phyloP scores from a whole-genome alignment of 2,888 invertebrate species.

The Abscondita cerata region DNA sequence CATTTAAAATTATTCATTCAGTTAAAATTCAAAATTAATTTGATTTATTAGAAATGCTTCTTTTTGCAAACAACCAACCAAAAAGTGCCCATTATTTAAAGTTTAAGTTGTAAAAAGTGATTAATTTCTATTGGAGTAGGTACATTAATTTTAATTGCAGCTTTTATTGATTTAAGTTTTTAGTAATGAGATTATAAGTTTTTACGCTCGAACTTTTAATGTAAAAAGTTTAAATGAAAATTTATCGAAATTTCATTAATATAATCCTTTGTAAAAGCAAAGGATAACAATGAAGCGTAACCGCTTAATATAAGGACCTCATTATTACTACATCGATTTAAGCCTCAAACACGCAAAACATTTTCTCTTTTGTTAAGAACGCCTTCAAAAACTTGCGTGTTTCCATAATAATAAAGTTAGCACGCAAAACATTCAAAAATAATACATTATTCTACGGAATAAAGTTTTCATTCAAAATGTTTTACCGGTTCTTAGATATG shows the following conservation, averaged over 20 bases:
- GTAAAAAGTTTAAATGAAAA: conserved; percentile 34
- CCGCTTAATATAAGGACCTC: conserved; percentile 24
- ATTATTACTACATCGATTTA: conserved; percentile 20
- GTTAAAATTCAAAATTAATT: too few species aligned
- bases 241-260: conserved; percentile 35
- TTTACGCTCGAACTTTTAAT: conserved; percentile 30
- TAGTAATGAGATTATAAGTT: conserved; percentile 34
- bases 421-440: conserved; percentile 5
- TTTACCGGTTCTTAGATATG: background rate
- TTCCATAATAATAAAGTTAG: background rate
- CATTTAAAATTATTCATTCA: too few species aligned
- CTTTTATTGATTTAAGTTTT: conserved; percentile 22
- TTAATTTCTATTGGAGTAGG: conserved; percentile 5
- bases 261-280: conserved; percentile 32
- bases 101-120: background rate
- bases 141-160: conserved; percentile 24
- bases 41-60: too few species aligned
- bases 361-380: conserved; percentile 5
- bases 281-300: conserved; percentile 32
- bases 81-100: too few species aligned
- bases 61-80: too few species aligned
- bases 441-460: background rate
- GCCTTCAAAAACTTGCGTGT: conserved; percentile 7
- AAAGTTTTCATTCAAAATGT: background rate
- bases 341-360: conserved; percentile 17